Evolutionary conservation across 1,140 invertebrate genomes (phyloP).

Genomic region (Neodiprion fabricii): DNA sequence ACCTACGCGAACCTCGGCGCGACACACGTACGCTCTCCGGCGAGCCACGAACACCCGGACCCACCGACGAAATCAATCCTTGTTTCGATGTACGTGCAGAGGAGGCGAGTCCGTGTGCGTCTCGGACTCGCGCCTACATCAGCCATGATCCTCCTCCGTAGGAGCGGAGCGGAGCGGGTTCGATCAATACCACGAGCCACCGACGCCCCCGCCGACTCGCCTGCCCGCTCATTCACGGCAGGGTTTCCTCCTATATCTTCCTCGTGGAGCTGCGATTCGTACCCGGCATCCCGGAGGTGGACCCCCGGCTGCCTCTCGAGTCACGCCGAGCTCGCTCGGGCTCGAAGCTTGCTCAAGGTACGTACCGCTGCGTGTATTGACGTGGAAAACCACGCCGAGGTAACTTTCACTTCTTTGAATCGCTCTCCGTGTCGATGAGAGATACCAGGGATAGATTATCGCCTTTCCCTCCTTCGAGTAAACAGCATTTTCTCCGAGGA

Average conservation of each 20-base stretch:
- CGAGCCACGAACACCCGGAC: background rate
- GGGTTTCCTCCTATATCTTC: slow-evolving; percentile 14
- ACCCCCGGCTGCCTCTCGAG: no score
- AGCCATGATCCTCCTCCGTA: slow-evolving; percentile 4
- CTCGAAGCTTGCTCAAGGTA: no score
- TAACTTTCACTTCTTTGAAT: background rate
- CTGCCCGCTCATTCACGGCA: slow-evolving; percentile 22
- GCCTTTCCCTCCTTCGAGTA: slow-evolving; percentile 9
- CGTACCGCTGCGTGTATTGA: slow-evolving; percentile 13
- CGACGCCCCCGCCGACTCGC: slow-evolving; percentile 20
- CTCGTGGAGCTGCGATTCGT: background rate
- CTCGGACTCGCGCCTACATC: slow-evolving; percentile 3
- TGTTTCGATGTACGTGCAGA: background rate
- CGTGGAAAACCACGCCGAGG: slow-evolving; percentile 11
- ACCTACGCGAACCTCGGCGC: background rate
- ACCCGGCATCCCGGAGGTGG: background rate
- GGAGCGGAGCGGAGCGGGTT: slow-evolving; percentile 26
- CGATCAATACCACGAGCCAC: slow-evolving; percentile 34
- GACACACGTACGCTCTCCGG: background rate
- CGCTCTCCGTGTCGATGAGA: background rate
- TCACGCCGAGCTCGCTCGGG: no score
- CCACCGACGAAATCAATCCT: background rate
- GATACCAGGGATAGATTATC: background rate
- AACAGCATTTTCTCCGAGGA: no score
- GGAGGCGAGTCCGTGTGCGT: background rate